A percentile compares a stretch with the other conserved stretches of the same genome.
Evolutionary conservation across 1,140 invertebrate species (phyloP).

Genomic region (Tetragnatha versicolor): DNA sequence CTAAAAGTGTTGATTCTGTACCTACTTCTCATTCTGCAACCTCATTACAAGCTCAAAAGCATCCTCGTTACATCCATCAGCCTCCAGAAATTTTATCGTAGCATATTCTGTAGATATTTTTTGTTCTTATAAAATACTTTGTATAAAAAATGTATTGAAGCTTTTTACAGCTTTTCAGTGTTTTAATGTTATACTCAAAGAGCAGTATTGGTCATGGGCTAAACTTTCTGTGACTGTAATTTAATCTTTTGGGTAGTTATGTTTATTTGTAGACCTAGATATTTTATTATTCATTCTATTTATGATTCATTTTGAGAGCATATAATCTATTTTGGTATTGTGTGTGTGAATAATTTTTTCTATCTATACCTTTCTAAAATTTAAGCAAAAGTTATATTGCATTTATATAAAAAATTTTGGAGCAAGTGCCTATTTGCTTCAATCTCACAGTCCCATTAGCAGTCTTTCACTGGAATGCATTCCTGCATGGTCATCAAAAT

Average conservation of each 20-base stretch:
- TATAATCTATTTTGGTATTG: background rate
- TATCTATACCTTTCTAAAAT: background rate
- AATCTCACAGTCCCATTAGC: conserved; percentile 50
- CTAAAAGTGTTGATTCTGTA: conserved; percentile 33
- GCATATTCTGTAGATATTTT: background rate
- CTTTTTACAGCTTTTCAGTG: too few relatives aligned
- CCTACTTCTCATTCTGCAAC: conserved; percentile 25
- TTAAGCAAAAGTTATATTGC: background rate
- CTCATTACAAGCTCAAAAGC: conserved; percentile 17
- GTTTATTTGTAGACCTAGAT: conserved; percentile 5
- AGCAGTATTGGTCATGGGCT: conserved; percentile 5
- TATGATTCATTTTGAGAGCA: conserved; percentile 15
- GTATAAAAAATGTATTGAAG: too few relatives aligned
- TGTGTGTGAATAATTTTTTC: background rate
- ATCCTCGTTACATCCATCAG: conserved; percentile 25
- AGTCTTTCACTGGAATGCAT: conserved; percentile 47
- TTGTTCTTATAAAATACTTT: background rate
- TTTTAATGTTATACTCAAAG: too few relatives aligned
- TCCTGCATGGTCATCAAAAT: conserved; percentile 12
- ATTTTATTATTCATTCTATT: conserved; percentile 24
- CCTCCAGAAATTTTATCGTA: conserved; percentile 36
- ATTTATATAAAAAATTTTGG: background rate
- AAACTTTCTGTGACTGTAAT: background rate
- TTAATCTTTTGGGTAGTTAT: conserved; percentile 15
- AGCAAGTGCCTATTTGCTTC: conserved; percentile 5